These are phyloP conservation scores for Cephus nigrinus DNA, from an alignment of 2,888 invertebrate species.

Conservation along the genomic window DNA sequence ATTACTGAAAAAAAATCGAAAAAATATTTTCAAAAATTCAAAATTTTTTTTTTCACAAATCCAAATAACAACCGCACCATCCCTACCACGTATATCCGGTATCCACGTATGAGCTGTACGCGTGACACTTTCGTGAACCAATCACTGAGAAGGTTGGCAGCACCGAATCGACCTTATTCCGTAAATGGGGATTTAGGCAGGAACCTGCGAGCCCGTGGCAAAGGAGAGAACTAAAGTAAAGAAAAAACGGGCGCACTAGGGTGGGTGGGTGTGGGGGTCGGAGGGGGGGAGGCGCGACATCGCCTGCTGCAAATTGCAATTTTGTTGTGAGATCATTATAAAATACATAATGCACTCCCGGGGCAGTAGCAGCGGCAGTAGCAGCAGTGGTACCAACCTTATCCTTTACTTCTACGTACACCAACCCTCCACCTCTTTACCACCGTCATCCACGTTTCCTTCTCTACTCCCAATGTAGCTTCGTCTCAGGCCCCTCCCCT, in stretches of 20 bases:
- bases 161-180: neutral
- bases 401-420: slow-evolving; percentile 11
- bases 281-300: slow-evolving; percentile 34
- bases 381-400: slow-evolving; percentile 13
- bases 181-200: neutral
- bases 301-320: slow-evolving; percentile 61
- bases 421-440: slow-evolving; percentile 36
- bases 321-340: slow-evolving; percentile 65
- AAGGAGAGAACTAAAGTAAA: slow-evolving; percentile 32
- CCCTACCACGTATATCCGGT: neutral
- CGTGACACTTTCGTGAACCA: neutral
- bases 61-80: slow-evolving; percentile 17
- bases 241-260: slow-evolving; percentile 35
- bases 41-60: slow-evolving; percentile 1
- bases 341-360: slow-evolving; percentile 60
- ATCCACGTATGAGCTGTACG: neutral
- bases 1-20: slow-evolving; percentile 32
- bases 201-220: neutral
- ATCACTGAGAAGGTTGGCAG: neutral
- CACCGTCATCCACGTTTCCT: slow-evolving; percentile 28
- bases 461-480: slow-evolving; percentile 27
- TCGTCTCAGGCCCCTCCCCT: slow-evolving; percentile 23
- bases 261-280: slow-evolving; percentile 16
- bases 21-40: neutral
- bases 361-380: slow-evolving; percentile 23